A percentile compares a stretch with the other conserved stretches of the same genome.
Conservation (phyloP, 2,797 vertebrate species). For the Botia almorhae region DNA sequence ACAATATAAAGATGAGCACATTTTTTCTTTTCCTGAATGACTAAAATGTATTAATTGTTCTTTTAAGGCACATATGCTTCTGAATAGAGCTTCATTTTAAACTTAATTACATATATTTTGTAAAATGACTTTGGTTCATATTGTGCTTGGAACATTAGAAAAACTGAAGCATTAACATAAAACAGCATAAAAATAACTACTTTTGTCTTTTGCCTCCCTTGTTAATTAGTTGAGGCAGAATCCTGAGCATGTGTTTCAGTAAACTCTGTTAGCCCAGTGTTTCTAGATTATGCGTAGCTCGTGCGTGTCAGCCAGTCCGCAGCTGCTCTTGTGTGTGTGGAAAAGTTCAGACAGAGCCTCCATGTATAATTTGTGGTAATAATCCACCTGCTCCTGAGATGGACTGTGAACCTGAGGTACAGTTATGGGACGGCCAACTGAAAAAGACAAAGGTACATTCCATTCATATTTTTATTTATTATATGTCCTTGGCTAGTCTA, state of each 20-base stretch:
- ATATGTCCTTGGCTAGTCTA: neutral
- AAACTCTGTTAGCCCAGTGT: neutral
- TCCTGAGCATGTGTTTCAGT: neutral
- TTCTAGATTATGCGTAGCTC: conserved; percentile 75
- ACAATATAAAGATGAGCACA: neutral
- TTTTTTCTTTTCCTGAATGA: neutral
- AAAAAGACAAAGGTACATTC: conserved; percentile 3
- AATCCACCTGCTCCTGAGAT: conserved; percentile 75
- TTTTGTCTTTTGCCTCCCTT: neutral
- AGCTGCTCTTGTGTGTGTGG: conserved; percentile 81
- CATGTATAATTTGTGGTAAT: conserved; percentile 82
- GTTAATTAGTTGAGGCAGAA: conserved; percentile 4
- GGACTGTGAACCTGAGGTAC: conserved; percentile 72
- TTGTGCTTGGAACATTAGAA: neutral
- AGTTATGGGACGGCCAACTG: conserved; percentile 82
- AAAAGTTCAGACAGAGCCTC: conserved; percentile 78
- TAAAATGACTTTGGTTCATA: neutral
- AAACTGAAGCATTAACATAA: neutral
- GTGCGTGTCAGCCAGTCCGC: conserved; percentile 75
- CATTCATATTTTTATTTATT: neutral
- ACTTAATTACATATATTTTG: neutral
- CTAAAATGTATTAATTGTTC: neutral
- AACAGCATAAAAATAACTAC: neutral
- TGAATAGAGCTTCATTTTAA: neutral
- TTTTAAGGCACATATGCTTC: neutral